Percentiles rank a stretch among this genome's conserved stretches.
Evolutionary conservation across 1,140 invertebrate genomes (phyloP).

Genomic region (Phortica variegata): DNA sequence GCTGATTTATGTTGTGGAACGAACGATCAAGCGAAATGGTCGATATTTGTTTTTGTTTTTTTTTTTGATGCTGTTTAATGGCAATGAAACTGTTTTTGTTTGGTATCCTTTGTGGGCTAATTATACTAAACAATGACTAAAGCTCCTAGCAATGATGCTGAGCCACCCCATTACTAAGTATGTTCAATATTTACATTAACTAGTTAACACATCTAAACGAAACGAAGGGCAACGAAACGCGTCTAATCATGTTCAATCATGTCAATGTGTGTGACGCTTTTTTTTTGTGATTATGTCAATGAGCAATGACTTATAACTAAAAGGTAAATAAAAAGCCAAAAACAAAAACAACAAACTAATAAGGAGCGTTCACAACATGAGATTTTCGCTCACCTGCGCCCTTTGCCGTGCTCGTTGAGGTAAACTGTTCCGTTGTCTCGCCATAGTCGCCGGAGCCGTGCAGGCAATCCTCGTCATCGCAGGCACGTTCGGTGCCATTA

Average conservation of each 20-base stretch:
- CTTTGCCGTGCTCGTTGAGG: slow-evolving; percentile 62
- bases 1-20: background rate
- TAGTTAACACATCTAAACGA: no score
- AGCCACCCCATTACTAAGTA: no score
- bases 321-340: slow-evolving; percentile 9
- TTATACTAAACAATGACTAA: no score
- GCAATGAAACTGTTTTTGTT: background rate
- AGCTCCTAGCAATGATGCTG: no score
- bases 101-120: no score
- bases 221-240: no score
- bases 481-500: slow-evolving; percentile 61
- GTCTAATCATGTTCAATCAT: no score
- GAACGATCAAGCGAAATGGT: slow-evolving; percentile 15
- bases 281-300: slow-evolving; percentile 46
- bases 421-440: slow-evolving; percentile 65
- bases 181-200: no score
- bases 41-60: slow-evolving; percentile 14
- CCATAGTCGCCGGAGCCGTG: slow-evolving; percentile 72
- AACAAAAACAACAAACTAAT: background rate
- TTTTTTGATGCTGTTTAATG: slow-evolving; percentile 21
- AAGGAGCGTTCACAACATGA: slow-evolving; percentile 10
- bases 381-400: slow-evolving; percentile 59
- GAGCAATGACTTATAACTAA: slow-evolving; percentile 22
- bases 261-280: background rate
- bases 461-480: slow-evolving; percentile 81